These are phyloP conservation scores for Choristoneura rosaceana DNA, from an alignment of 2,888 invertebrate genomes.

Conservation along the genomic window DNA sequence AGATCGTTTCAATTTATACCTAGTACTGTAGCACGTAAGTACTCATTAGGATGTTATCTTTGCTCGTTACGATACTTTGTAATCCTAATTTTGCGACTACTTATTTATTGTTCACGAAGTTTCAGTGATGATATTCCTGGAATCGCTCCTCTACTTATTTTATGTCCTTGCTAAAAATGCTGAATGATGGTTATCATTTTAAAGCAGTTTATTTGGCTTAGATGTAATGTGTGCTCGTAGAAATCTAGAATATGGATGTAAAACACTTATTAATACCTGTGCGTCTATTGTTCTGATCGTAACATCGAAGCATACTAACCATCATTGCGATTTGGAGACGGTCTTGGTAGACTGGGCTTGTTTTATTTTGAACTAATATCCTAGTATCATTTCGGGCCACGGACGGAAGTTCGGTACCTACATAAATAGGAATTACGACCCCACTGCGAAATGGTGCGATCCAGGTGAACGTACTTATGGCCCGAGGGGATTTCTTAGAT, in stretches of 20 bases:
- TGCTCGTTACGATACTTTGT: neutral
- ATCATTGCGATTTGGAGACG: no score
- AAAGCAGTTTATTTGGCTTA: no score
- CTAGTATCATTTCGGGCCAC: neutral
- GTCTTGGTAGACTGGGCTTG: no score
- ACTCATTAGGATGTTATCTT: neutral
- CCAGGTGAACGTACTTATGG: neutral
- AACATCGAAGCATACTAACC: no score
- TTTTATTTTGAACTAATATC: neutral
- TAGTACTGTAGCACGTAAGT: neutral
- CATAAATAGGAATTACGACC: conserved; percentile 2
- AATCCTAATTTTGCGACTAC: neutral
- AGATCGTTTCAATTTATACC: neutral
- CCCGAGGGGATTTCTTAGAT: conserved; percentile 25
- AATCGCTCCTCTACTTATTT: no score
- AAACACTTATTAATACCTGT: no score
- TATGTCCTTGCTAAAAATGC: no score
- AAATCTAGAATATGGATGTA: no score
- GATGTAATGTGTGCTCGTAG: no score
- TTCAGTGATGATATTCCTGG: neutral
- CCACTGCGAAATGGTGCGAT: conserved; percentile 2
- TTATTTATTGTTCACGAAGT: neutral
- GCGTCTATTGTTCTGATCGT: no score
- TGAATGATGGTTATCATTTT: no score
- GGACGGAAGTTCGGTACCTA: neutral